Evolutionary conservation across 2,888 invertebrate genomes (phyloP).

Genomic region (Rhopalosiphum nymphaeae): DNA sequence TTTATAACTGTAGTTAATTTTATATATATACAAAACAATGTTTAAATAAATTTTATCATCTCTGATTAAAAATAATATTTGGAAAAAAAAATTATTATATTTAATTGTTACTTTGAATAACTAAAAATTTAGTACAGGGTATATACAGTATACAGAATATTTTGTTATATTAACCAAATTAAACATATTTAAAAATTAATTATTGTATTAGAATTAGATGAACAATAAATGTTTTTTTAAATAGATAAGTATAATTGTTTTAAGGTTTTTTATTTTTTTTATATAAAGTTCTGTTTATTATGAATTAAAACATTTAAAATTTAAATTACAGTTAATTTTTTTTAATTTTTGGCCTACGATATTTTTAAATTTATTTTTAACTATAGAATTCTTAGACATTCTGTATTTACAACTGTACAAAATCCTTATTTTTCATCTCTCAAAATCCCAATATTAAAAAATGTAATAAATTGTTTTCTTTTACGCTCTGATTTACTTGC

Average conservation of each 20-base stretch:
- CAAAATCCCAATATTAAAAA: too few relatives aligned
- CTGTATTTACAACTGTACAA: not conserved
- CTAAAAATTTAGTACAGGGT: not conserved
- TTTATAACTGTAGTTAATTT: not conserved
- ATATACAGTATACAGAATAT: not conserved
- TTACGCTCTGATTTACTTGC: not conserved
- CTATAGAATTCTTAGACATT: not conserved
- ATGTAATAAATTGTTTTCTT: not conserved
- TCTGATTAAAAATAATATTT: not conserved
- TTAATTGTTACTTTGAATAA: not conserved
- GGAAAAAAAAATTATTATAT: not conserved
- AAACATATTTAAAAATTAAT: not conserved
- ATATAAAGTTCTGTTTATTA: not conserved
- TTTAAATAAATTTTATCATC: not conserved
- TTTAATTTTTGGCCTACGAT: not conserved
- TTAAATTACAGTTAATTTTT: not conserved
- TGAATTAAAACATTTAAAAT: not conserved
- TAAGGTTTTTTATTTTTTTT: too few relatives aligned
- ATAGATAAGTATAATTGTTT: not conserved
- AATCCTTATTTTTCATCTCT: not conserved
- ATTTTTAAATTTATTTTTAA: conserved; percentile 1
- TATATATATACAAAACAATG: not conserved
- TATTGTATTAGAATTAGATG: too few relatives aligned
- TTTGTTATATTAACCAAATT: not conserved
- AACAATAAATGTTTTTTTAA: not conserved